Base-by-base conservation (phyloP, 2,797 vertebrate species). In the Avahi laniger region DNA sequence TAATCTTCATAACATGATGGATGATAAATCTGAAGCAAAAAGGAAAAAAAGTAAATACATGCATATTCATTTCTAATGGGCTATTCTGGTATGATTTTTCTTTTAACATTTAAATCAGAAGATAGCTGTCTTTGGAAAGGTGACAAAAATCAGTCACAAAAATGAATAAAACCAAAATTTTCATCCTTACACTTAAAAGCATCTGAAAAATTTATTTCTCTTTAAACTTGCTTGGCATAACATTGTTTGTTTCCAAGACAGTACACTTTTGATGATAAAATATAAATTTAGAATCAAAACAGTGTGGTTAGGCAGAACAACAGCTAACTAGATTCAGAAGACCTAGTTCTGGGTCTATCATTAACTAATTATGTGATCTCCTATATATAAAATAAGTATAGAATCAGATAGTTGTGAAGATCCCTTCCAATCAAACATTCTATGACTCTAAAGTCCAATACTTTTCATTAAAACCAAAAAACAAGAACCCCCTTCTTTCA, bases 1-100 rank as follows among this genome's bases (percentile, higher is more conserved):
- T 99, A 99, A 98, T 99, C 99, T 98, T 99, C 99, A 0, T 99
- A 99, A 98, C 99, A 99, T 80, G 99, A 99, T 4, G 99, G 99
- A 98, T 99, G 99, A 98, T 99, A 99, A 98, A 99, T 99, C 99
- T 99, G 98, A 59, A 97, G 93, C 93, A 65, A 87, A 96, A 78
- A 59, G 20, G 95, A 43, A 93, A 30, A 92, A 70, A 95, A 59
- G 17, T 59, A 78, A 93, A 24, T 57, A 95, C 13, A 76, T 69
- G 24, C 46, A 70, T 80, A 73, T 85, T 95, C 85, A 86, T 61
- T 95, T 94, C 50, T 83, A 95, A 61, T 89, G 24, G 15, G n/a
- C 57, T 85, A 93, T 63, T 92, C 38, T 95, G 35, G 41, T 78
- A 80, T 9, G 5, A 90, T 82, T 87, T 93, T 69, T 76, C 24